A percentile compares a stretch with the other conserved stretches of the same genome.
Conservation (phyloP, 2,888 invertebrate genomes). For the Zaprionus lineosus region DNA sequence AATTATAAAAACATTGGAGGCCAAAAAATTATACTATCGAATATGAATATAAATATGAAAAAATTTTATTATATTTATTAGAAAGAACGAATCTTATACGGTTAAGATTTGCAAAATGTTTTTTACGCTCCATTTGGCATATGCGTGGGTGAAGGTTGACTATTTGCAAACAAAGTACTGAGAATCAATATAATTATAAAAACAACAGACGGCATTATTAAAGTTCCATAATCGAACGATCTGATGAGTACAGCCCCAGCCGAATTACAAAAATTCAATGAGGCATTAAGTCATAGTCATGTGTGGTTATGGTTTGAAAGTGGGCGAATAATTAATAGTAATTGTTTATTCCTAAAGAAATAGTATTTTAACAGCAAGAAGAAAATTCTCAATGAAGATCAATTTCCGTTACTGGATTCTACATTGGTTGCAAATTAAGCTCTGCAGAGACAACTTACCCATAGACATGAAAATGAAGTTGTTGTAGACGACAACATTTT, state of each 20-base stretch:
- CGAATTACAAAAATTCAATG: conserved; percentile 60
- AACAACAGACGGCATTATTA: conserved; percentile 54
- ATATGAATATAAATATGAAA: too few relatives aligned
- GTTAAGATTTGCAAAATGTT: conserved; percentile 34
- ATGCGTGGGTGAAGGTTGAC: conserved; percentile 70
- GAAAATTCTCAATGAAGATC: too few relatives aligned
- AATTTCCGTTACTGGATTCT: too few relatives aligned
- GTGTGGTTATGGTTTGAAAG: conserved; percentile 23
- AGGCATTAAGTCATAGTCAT: conserved; percentile 53
- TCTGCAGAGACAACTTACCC: too few relatives aligned
- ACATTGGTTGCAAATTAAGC: too few relatives aligned
- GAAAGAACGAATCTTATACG: conserved; percentile 46
- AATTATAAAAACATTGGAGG: too few relatives aligned
- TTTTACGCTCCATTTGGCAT: conserved; percentile 61
- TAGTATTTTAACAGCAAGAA: too few relatives aligned
- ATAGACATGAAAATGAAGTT: too few relatives aligned
- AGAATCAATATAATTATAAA: conserved; percentile 25
- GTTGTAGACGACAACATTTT: too few relatives aligned
- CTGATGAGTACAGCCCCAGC: conserved; percentile 52
- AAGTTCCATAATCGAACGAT: conserved; percentile 57
- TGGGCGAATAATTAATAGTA: conserved; percentile 46
- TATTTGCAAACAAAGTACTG: conserved; percentile 27
- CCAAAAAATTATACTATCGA: too few relatives aligned
- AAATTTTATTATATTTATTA: too few relatives aligned
- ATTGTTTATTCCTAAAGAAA: too few relatives aligned